Base-by-base conservation (phyloP, 2,888 invertebrate species). In the Campaea margaritaria region DNA sequence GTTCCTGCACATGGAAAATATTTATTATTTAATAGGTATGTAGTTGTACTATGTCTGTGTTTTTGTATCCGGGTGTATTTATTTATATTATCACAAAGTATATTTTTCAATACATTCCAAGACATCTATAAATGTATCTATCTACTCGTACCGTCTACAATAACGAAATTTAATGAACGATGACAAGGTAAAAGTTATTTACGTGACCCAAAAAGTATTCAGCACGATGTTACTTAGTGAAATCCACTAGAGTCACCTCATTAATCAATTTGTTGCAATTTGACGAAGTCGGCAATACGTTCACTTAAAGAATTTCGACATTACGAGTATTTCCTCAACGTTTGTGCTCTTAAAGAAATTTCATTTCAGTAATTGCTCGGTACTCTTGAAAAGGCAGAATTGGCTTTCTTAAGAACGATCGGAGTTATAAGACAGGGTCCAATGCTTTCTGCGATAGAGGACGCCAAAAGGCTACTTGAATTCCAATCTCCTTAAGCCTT, bases 401-500 rank as follows among this genome's bases (percentile, higher is more conserved):
- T 68, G 64, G 61, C 61, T 63, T 67, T 68, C 60, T 65, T 69
- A 60, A 59, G 54, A 64, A 57, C 67, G 64, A 66, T 70, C 57
- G 65, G 53, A 65, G 64, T 67, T 69, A 70, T 70, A 67, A 72
- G 63, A 63, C 51, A 52, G 64, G 58, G 58, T 57, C 67, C 59
- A 69, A 68, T 62, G 70, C 64, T 69, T 72, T 73, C 67, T 66
- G 64, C 74, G 68, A 74, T 70, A 71, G 76, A 65, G 74, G 71
- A 64, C 65, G 67, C 62, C 69, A 64, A 70, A 72, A 72, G 70
- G 65, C 69, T 73, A 73, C 73, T 79, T 78, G 74, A 78, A 76
- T 78, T 76, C 73, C 74, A 78, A 78, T 78, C 68, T 72, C 67
- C 64, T 67, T 69, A 74, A 74, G 67, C 63, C 59, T 68, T 69